These are phyloP conservation scores for Erebia ligea DNA, from an alignment of 2,888 invertebrate species.

Conservation along the genomic window DNA sequence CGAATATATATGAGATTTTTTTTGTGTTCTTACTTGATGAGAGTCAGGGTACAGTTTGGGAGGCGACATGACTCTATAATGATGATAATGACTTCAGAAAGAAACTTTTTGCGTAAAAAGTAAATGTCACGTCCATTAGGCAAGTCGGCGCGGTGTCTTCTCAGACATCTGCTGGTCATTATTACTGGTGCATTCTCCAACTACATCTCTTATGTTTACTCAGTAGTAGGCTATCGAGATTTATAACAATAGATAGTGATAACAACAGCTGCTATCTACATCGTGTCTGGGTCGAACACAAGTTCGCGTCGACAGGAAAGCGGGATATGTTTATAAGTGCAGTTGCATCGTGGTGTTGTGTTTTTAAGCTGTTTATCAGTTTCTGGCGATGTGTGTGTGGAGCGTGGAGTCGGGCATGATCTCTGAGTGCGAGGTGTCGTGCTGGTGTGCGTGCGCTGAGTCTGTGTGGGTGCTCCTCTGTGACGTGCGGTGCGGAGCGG, in stretches of 20 bases:
- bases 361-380: conserved; percentile 79
- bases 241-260: conserved; percentile 36
- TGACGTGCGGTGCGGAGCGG: conserved; percentile 62
- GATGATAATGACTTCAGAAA: conserved; percentile 6
- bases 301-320: conserved; percentile 39
- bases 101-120: not conserved
- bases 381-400: conserved; percentile 48
- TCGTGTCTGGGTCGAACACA: conserved; percentile 31
- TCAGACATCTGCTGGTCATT: conserved; percentile 5
- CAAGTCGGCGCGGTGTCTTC: not conserved
- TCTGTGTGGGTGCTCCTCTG: conserved; percentile 70
- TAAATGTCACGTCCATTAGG: not conserved
- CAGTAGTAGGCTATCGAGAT: conserved; percentile 26
- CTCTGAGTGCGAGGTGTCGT: conserved; percentile 44
- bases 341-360: conserved; percentile 72
- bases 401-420: conserved; percentile 48
- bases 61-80: not conserved
- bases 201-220: conserved; percentile 5
- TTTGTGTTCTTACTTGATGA: not conserved
- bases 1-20: not conserved
- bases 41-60: not conserved
- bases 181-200: not conserved
- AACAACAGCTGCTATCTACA: conserved; percentile 38
- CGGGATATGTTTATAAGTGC: conserved; percentile 61
- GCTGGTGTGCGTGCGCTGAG: conserved; percentile 50